Evolutionary conservation across 2,797 vertebrate genomes (phyloP), one percentile per base, ranked within the genome.

Genomic region (Atherinosoma microstoma): DNA sequence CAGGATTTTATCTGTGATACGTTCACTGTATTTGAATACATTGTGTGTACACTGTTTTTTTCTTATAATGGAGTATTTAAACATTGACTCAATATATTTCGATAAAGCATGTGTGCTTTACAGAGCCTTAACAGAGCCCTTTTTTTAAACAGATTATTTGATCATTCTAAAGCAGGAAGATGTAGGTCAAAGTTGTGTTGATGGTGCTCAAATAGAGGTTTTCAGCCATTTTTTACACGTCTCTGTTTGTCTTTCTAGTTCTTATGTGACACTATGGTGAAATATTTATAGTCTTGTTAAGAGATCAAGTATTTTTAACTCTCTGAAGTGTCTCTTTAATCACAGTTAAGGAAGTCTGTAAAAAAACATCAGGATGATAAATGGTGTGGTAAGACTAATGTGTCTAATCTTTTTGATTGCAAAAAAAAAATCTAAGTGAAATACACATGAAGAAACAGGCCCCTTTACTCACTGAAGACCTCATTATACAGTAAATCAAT

Each of bases 401-500:
- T 59, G 6, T 35, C n/a, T n/a, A n/a, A 53, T 64, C 58, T 38
- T 1, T 36, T 60, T 53, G 6, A 76, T 70, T 69, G 12, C 13
- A 70, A 62, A 65, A 59, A 54, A 54, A 42, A 6, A 61, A 3
- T 64, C 1, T 32, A 58, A 67, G n/a, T 63, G 3, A 42, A 73
- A 84, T 24, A 67, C 76, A 83, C 45, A 62, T n/a, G 18, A 6
- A 42, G 9, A 72, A 66, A 60, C 36, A 47, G 75, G 35, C 58
- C 69, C 30, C 2, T 53, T 75, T 42, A 67, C 73, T 59, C 36
- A 64, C 2, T 40, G 20, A 76, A 59, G 49, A 58, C 29, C 58
- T 77, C 66, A 83, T 74, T 82, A 34, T 9, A 12, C 54, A 69
- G 4, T 72, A 62, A 76, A 84, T 86, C 72, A 71, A 54, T 85